These are phyloP conservation scores for Phymanthus crucifer DNA, from an alignment of 92 coral and sea anemone genomes.

Conservation along the genomic window DNA sequence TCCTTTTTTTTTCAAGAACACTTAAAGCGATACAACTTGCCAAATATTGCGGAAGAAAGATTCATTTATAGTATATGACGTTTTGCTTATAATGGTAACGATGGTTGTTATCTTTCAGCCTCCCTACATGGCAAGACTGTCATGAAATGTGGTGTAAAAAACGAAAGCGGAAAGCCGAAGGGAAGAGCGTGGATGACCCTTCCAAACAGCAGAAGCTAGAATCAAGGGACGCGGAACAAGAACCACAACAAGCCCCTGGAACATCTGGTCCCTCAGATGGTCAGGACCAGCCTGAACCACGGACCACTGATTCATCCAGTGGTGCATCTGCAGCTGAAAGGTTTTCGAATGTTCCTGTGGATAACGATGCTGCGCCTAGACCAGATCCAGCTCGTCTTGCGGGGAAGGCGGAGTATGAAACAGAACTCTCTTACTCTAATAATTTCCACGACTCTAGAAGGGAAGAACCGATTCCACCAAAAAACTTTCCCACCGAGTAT, in stretches of 20 bases:
- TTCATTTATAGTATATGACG: too few relatives aligned
- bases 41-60: too few relatives aligned
- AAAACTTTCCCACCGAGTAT: constrained; percentile 23
- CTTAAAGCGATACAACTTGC: too few relatives aligned
- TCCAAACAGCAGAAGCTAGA: constrained; percentile 68
- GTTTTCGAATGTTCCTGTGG: background rate
- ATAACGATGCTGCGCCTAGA: constrained; percentile 17
- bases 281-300: constrained; percentile 46
- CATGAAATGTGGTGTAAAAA: constrained; percentile 99
- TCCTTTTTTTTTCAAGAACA: too few relatives aligned
- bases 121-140: constrained; percentile 99
- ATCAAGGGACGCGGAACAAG: constrained; percentile 45
- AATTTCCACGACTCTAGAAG: constrained; percentile 39
- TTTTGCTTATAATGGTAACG: background rate
- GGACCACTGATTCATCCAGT: constrained; percentile 16
- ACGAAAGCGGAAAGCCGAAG: constrained; percentile 86
- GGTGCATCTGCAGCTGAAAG: constrained; percentile 20
- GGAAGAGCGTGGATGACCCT: constrained; percentile 61
- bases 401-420: constrained; percentile 33
- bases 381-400: constrained; percentile 36
- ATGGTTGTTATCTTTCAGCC: constrained; percentile 45
- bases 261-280: constrained; percentile 45
- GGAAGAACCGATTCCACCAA: constrained; percentile 19
- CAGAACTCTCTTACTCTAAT: constrained; percentile 37
- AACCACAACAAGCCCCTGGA: constrained; percentile 24